These are phyloP conservation scores for Hipparchia semele DNA, from an alignment of 2,888 invertebrate genomes.

Conservation along the genomic window DNA sequence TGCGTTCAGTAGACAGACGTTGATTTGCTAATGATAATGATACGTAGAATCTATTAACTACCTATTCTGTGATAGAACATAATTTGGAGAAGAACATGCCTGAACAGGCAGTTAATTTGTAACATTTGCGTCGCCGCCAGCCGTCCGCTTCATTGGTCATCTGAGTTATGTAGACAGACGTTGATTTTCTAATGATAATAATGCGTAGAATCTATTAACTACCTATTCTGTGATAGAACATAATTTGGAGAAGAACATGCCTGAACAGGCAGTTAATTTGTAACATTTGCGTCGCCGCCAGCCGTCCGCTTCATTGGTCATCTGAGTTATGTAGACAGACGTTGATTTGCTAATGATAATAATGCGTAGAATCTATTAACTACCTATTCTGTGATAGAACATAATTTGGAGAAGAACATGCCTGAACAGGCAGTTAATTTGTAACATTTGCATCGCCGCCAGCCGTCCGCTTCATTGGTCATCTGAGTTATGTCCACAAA, in stretches of 20 bases:
- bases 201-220: too few relatives aligned
- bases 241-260: too few relatives aligned
- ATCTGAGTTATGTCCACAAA: conserved; percentile 46
- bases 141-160: conserved; percentile 40
- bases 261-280: not conserved
- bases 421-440: not conserved
- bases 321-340: conserved; percentile 46
- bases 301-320: conserved; percentile 40
- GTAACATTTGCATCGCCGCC: conserved; percentile 12
- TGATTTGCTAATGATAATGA: too few relatives aligned
- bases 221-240: too few relatives aligned
- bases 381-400: too few relatives aligned
- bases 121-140: conserved; percentile 13
- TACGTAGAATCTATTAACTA: too few relatives aligned
- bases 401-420: too few relatives aligned
- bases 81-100: too few relatives aligned
- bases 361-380: too few relatives aligned
- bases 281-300: conserved; percentile 11
- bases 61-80: too few relatives aligned
- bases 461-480: conserved; percentile 39
- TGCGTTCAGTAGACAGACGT: too few relatives aligned
- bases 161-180: conserved; percentile 46
- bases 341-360: conserved; percentile 25
- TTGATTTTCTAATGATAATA: conserved; percentile 28
- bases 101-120: not conserved